A percentile compares a stretch with the other conserved stretches of the same genome.
phyloP scores from a whole-genome alignment of 2,888 invertebrate genomes.

The Sthenelais limicola region DNA sequence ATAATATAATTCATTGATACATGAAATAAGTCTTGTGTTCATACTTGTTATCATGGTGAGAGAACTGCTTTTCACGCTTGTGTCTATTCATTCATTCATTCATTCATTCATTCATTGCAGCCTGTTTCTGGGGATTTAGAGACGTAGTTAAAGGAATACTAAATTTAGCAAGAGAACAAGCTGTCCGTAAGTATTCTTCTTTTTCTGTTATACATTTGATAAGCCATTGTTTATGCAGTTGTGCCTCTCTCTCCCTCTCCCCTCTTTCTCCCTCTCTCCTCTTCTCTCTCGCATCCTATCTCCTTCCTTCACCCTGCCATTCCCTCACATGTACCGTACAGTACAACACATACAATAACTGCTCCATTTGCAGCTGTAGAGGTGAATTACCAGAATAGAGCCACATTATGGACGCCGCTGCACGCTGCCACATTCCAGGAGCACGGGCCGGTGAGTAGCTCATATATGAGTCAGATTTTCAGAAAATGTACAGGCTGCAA shows the following conservation, averaged over 20 bases:
- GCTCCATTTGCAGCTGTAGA: slow-evolving; percentile 54
- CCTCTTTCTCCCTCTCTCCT: too few species aligned
- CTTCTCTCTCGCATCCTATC: too few species aligned
- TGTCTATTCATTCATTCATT: background rate
- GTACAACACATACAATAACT: too few species aligned
- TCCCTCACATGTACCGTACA: background rate
- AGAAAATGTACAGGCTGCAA: too few species aligned
- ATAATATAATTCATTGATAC: too few species aligned
- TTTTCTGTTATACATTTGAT: background rate
- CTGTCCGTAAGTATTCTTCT: slow-evolving; percentile 38
- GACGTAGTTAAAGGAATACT: slow-evolving; percentile 62
- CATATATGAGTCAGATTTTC: too few species aligned
- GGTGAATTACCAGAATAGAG: slow-evolving; percentile 63
- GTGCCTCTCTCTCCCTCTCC: too few species aligned
- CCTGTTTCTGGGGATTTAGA: slow-evolving; percentile 69
- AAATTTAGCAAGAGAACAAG: slow-evolving; percentile 58
- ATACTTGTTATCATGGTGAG: too few species aligned
- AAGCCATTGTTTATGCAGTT: too few species aligned
- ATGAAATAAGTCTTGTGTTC: too few species aligned
- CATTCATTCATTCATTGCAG: slow-evolving; percentile 50
- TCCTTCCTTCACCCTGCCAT: too few species aligned
- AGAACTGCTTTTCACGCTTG: too few species aligned
- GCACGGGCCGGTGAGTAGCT: slow-evolving; percentile 66
- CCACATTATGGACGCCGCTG: slow-evolving; percentile 68
- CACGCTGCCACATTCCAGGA: slow-evolving; percentile 71